Base-by-base conservation (phyloP, 2,888 invertebrate species). In the Nomada fucata region DNA sequence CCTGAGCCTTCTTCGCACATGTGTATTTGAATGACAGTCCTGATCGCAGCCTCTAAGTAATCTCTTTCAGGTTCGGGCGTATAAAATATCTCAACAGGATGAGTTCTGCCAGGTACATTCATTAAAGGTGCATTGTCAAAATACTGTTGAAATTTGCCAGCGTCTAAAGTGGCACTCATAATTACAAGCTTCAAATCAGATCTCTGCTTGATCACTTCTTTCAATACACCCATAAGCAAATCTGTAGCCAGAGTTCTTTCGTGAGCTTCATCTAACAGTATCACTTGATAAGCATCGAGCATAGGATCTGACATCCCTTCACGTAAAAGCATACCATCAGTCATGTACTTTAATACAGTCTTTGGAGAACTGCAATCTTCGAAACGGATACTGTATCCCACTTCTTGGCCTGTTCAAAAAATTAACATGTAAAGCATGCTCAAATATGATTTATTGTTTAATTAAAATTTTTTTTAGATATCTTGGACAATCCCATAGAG, bases 251-350 rank as follows among this genome's bases (percentile, higher is more conserved):
- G 94, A 0, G 99, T 99, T 90, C 99, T 96, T 94, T 99, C 99
- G 94, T 99, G 99, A 91, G 99, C 99, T 93, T 99, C 99, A 91
- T 99, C 99, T 60, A 99, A 96, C 73, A 99, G 94, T 55, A 99
- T 97, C 2, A 99, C 99, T 92, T 99, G 97, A 94, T 99, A 99
- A 15, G 97, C 96, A 89, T 99, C 99, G 10, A 99, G 94, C 96
- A 99, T 97, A 0, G 99, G 99, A 94, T 99, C 99, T 0, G 98
- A 99, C 99, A 99, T 99, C 0, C 98, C 99, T 95, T 99, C 99
- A 82, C 99, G 95, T 50, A 99, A 95, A 94, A 99, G 96, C 99
- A 99, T 99, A 98, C 99, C 99, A 91, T 99, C 99, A 18, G 99
- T 99, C 98, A 99, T 98, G 93, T 99, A 99, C 92, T 99, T 99